Evolutionary conservation across 2,113 vertebrate genomes (phyloP), one percentile per base, ranked within the genome.

Genomic region (Edolisoma coerulescens): DNA sequence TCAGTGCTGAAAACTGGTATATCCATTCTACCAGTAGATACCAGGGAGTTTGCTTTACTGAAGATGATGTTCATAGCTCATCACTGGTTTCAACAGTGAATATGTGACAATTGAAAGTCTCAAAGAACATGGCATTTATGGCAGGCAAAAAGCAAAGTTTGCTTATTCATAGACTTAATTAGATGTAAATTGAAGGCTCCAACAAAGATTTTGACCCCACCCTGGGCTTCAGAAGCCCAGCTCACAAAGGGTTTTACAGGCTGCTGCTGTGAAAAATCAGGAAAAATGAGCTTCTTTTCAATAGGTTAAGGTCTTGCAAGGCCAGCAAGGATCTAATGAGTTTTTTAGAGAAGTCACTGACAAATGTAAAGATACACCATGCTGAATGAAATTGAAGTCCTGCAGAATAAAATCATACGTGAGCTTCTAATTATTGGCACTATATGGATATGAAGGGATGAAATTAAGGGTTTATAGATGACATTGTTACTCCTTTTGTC

Each of bases 271-370:
- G 1, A 89, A 98, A 99, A 97, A 98, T 98, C 93, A 97, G 97
- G 69, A 98, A 98, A 95, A 99, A 97, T 14, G 98, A 99, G 8
- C 97, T 99, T 54, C 98, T 98, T 28, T 99, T 99, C 96, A 98
- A 98, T 92, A 98, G 98, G 44, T 98, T 98, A 13, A 89, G 98
- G 41, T 98, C 98, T 21, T 98, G 98, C 86, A 98, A 99, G 98
- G 98, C 98, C 98, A 99, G 42, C 96, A 98, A 42, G 98, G 98
- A 95, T 99, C 98, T 97, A 99, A 99, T 24, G 99, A 99, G 94
- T 98, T 98, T 97, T 99, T 99, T 98, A 93, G 98, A 77, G 98
- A 98, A 3, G 98, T 98, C 79, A 98, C 99, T 61, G 99, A 99
- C 97, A 99, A 99, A 83, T 98, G 97, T 39, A 99, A 99, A 12